A percentile compares a stretch with the other conserved stretches of the same genome.
Conservation (phyloP, 2,797 vertebrate species). For the Cetoscarus ocellatus region DNA sequence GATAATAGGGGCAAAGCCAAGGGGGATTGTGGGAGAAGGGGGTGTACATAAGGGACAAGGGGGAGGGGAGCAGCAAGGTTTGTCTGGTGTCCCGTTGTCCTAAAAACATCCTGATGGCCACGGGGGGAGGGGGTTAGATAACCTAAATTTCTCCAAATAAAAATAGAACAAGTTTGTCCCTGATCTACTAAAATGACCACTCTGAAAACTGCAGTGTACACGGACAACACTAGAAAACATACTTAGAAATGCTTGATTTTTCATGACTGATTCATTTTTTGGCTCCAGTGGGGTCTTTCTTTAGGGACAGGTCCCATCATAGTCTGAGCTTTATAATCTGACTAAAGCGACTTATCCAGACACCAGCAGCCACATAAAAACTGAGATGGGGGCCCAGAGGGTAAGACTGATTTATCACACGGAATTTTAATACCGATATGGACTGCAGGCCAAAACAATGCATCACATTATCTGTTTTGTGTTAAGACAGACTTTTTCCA, state of each 20-base stretch:
- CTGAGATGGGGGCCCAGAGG: no score
- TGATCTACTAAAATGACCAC: not conserved
- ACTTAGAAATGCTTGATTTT: not conserved
- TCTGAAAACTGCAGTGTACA: not conserved
- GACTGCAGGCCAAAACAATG: no score
- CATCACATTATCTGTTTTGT: no score
- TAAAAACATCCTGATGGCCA: constrained; percentile 40
- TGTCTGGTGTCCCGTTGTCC: constrained; percentile 66
- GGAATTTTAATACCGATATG: no score
- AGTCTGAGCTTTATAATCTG: no score
- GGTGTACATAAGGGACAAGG: not conserved
- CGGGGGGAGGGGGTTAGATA: constrained; percentile 16
- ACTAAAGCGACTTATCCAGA: no score
- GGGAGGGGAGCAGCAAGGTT: constrained; percentile 33
- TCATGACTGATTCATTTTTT: no score
- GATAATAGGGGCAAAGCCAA: constrained; percentile 26
- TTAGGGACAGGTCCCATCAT: no score
- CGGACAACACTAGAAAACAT: not conserved
- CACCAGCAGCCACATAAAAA: no score
- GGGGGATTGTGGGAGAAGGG: not conserved
- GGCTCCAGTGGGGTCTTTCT: no score
- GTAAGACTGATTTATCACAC: no score
- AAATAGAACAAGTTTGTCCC: constrained; percentile 20
- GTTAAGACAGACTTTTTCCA: no score
- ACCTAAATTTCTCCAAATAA: constrained; percentile 36